Evolutionary conservation across 2,888 invertebrate genomes (phyloP), one percentile per base, ranked within the genome.

Genomic region (Ormyrus pomaceus): DNA sequence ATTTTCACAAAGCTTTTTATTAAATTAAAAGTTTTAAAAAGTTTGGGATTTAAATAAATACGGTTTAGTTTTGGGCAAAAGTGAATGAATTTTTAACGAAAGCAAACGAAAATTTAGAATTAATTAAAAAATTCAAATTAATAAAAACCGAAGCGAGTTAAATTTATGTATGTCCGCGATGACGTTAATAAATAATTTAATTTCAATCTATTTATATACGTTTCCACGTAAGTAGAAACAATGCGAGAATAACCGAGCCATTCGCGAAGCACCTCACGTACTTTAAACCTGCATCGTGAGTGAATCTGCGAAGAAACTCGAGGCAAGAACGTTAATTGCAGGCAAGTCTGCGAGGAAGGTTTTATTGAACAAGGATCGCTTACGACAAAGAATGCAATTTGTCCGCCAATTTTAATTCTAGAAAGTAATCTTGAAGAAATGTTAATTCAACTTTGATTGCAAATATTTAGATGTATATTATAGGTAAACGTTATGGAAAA

Each of bases 221-320:
- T 19, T 19, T 19, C 19, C 19, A 19, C 19, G 19, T 19, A 19
- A 19, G 19, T 19, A 71, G 65, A 62, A 53, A 9, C 10, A 58
- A 51, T 5, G 7, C 0, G 56, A 53, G 56, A 51, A 51, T 56
- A 69, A 48, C 55, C 7, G 45, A 34, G 11, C 53, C 56, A 62
- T 70, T 45, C 10, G n/a, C 8, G 45, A 77, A 64, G 61, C 70
- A 64, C n/a, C 58, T 70, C 70, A 65, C 70, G 70, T 77, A 64
- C 45, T 1, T 19, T 19, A 19, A 19, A 13, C 19, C 9, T 8
- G 11, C 46, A 66, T 11, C 50, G 19, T 55, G 68, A 48, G 59
- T 13, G n/a, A 70, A 53, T 76, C 69, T 10, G 6, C n/a, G 8
- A 64, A 11, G 45, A 55, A 58, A 58, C 58, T 56, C 53, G 58